These are phyloP conservation scores for Saimiri boliviensis DNA, from an alignment of 2,113 vertebrate genomes.

Conservation along the genomic window DNA sequence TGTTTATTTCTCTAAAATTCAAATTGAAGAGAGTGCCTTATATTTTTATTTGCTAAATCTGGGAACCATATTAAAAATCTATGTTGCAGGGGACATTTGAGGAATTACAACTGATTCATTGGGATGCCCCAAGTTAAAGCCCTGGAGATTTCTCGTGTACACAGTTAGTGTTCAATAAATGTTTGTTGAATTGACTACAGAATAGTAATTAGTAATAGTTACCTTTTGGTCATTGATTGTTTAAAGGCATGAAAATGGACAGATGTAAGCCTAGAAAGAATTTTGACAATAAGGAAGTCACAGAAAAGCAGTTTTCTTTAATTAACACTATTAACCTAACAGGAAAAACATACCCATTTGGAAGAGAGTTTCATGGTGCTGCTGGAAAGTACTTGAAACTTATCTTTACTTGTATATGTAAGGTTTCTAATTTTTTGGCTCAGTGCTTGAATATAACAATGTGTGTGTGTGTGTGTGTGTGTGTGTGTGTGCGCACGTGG, in stretches of 20 bases:
- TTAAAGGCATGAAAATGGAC: constrained; percentile 54
- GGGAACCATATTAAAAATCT: background rate
- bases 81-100: constrained; percentile 15
- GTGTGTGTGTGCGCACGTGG: too few species aligned
- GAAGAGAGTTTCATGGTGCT: background rate
- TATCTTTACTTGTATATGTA: background rate
- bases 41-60: constrained; percentile 52
- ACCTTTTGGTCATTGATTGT: constrained; percentile 50
- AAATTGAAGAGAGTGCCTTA: background rate
- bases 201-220: constrained; percentile 54
- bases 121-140: background rate
- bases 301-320: constrained; percentile 36
- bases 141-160: constrained; percentile 37
- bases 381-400: constrained; percentile 11
- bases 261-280: constrained; percentile 42
- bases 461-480: background rate
- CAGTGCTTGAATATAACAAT: background rate
- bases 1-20: constrained; percentile 22
- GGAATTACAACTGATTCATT: background rate
- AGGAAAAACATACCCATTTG: background rate
- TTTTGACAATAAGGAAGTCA: constrained; percentile 55
- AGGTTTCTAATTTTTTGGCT: constrained; percentile 17
- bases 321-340: constrained; percentile 59
- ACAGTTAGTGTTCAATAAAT: constrained; percentile 60
- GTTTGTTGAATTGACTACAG: constrained; percentile 62